These are phyloP conservation scores for Dendrolimus kikuchii DNA, from an alignment of 1,140 invertebrate species.

Conservation along the genomic window DNA sequence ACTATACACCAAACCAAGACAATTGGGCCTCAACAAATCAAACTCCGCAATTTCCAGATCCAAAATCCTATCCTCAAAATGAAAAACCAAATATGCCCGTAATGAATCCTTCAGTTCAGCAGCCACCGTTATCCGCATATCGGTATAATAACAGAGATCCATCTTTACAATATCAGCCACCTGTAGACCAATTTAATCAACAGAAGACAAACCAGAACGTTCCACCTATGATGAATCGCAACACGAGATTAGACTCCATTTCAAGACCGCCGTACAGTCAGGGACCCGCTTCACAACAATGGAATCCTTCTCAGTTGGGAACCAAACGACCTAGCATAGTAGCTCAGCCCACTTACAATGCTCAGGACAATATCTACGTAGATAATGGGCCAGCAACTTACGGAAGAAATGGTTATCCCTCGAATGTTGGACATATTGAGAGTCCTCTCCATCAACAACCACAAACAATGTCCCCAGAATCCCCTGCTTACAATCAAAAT, in stretches of 20 bases:
- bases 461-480: conserved; percentile 27
- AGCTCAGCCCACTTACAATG: conserved; percentile 43
- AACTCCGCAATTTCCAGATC: conserved; percentile 35
- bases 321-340: conserved; percentile 49
- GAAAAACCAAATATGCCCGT: conserved; percentile 37
- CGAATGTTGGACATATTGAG: conserved; percentile 51
- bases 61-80: conserved; percentile 40
- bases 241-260: conserved; percentile 38
- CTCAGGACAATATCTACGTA: conserved; percentile 34
- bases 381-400: conserved; percentile 37
- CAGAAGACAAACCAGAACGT: conserved; percentile 47
- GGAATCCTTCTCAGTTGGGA: conserved; percentile 41
- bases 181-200: conserved; percentile 21
- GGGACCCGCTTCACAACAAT: conserved; percentile 41
- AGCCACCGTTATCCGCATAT: conserved; percentile 23
- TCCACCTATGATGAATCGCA: conserved; percentile 48
- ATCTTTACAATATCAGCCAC: conserved; percentile 40
- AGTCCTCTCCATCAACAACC: conserved; percentile 23
- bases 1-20: conserved; percentile 49
- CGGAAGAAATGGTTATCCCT: conserved; percentile 44
- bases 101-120: conserved; percentile 20
- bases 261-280: conserved; percentile 38
- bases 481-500: conserved; percentile 32
- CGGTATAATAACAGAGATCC: conserved; percentile 30
- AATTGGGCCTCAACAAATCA: conserved; percentile 37